Evolutionary conservation across 1,140 invertebrate species (phyloP), one percentile per base, ranked within the genome.

Genomic region (Rhagoletis pomonella): DNA sequence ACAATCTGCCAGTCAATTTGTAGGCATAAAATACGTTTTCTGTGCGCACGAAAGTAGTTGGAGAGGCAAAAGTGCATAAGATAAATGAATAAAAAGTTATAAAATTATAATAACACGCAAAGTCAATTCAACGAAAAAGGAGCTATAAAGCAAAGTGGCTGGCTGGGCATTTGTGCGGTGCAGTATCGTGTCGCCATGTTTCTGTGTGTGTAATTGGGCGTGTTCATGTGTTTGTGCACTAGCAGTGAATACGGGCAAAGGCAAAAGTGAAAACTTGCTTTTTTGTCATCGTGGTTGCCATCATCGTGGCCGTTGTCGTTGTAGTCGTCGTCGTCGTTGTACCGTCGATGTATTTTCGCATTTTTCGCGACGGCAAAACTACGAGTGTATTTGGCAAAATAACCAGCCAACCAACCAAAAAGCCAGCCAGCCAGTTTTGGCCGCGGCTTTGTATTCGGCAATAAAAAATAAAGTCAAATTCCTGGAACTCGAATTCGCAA

Each of bases 251-350:
- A 85, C 55, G 55, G 39, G 59, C 59, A 59, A 85, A 85, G 59
- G 84, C 84, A 88, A 88, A 88, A 88, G 87, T 88, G 87, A 88
- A 88, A 88, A 88, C 87, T 88, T 88, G 87, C 85, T 85, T 85
- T 62, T 81, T 50, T 69, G 62, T 65, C 62, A 73, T 64, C 55
- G 87, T 50, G 39, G 69, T 6, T 87, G 87, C n/a, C 42, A 19
- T 81, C 29, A 60, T 60, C 77, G 62, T 85, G 14, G 81, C 59
- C 86, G 86, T 59, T 50, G 47, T 47, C 67, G 50, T 59, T 73
- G 86, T 73, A 17, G 77, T 77, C 58, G 58, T 69, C 47, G 87
- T 87, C 81, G 60, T 85, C 58, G 84, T 85, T 85, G 58, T 85
- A 58, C 59, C 84, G 59, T 85, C 86, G 67, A 58, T 87, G 86